Percentiles rank a stretch among this genome's conserved stretches.
These are phyloP conservation scores for Monochamus alternatus DNA, from an alignment of 2,888 invertebrate genomes.

Conservation along the genomic window DNA sequence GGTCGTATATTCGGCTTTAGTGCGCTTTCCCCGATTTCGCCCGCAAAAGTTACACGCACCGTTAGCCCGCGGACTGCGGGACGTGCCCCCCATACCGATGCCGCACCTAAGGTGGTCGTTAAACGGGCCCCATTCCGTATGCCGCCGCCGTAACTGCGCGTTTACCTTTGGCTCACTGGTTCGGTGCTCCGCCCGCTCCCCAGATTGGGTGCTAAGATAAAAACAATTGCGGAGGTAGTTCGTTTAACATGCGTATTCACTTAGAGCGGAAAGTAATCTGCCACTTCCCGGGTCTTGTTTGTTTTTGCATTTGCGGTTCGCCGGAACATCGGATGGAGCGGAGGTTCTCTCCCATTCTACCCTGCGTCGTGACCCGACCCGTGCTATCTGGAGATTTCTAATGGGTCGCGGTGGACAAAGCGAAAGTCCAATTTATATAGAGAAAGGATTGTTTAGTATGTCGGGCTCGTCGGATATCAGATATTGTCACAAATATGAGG, in stretches of 20 bases:
- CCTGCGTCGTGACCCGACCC: too few species aligned
- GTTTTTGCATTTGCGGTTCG: too few species aligned
- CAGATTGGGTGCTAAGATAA: constrained; percentile 26
- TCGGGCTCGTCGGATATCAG: too few species aligned
- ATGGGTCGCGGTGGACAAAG: too few species aligned
- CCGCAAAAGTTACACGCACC: constrained; percentile 67
- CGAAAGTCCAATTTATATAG: too few species aligned
- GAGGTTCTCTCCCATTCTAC: too few species aligned
- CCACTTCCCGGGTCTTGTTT: background rate
- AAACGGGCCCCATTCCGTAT: constrained; percentile 63
- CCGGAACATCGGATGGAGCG: too few species aligned
- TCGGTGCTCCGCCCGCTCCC: constrained; percentile 39
- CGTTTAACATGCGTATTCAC: constrained; percentile 16
- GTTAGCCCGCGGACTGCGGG: constrained; percentile 67
- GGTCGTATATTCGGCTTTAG: constrained; percentile 36
- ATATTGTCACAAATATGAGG: too few species aligned
- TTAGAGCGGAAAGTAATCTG: constrained; percentile 1
- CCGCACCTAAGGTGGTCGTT: constrained; percentile 59
- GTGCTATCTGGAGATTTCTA: too few species aligned
- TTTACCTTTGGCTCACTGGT: constrained; percentile 55
- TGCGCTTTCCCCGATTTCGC: constrained; percentile 40
- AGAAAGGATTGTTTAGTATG: too few species aligned
- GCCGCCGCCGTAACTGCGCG: constrained; percentile 58
- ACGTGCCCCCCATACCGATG: constrained; percentile 63
- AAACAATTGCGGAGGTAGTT: constrained; percentile 20